Base-by-base conservation (phyloP, 2,113 vertebrate species). In the Proterorhinus semilunaris region DNA sequence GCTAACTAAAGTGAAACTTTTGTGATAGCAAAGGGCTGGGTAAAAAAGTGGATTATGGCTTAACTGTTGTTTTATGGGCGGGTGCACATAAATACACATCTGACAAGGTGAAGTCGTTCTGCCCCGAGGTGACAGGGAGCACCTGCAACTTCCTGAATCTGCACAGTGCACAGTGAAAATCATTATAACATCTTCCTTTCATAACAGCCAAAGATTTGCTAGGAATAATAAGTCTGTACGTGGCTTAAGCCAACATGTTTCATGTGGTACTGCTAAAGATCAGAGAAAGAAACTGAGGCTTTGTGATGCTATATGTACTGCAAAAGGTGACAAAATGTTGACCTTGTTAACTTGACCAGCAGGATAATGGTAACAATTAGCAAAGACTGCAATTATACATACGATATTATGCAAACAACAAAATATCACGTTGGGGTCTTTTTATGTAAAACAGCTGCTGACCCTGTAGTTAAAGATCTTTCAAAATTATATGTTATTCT, bases 131-230 rank as follows among this genome's bases (percentile, higher is more conserved):
- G 48, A 66, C 61, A 43, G 53, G 10, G 69, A 68, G 51, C 81
- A 89, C 86, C 84, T 91, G 86, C 85, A 73, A 84, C 71, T 54
- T 69, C 62, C 73, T 69, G 68, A 36, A 71, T 74, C 68, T n/a
- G 48, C 69, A 68, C 46, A 78, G 78, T 68, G 81, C 49, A 74
- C 79, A 71, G 48, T 3, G 11, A 67, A 76, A 83, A 85, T 84
- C 73, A 71, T 27, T 45, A 16, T 72, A 82, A 86, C 83, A 76
- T 44, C 55, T 75, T 66, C 21, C 27, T 65, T 70, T 72, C 50
- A 64, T 2, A 7, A 21, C 21, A 72, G 67, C 51, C 51, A 70
- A 68, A 68, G 47, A 63, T 70, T 71, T 65, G 64, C 66, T 69
- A 10, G 15, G 10, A 36, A 59, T 7, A 59, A 42, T 21, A 12